Evolutionary conservation across 2,113 vertebrate genomes (phyloP).

Genomic region (Cyprinodon variegatus): DNA sequence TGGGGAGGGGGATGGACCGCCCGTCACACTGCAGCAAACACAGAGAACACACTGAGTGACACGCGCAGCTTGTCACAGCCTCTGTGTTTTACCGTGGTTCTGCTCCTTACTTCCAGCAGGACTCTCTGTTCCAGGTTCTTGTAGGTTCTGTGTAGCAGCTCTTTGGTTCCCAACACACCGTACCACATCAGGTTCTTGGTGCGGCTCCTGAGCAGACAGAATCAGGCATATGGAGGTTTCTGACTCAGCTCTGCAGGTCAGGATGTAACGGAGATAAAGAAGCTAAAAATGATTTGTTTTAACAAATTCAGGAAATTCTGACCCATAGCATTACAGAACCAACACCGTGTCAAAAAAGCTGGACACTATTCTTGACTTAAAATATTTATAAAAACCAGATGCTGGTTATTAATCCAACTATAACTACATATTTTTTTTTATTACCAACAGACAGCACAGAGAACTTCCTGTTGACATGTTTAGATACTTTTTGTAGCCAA

Average conservation of each 20-base stretch:
- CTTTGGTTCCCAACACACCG: slow-evolving; percentile 91
- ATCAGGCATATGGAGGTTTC: neutral
- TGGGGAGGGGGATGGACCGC: slow-evolving; percentile 90
- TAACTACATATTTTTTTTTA: no score
- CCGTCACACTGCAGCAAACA: slow-evolving; percentile 85
- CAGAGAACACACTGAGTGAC: neutral
- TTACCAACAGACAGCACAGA: no score
- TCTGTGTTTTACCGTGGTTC: neutral
- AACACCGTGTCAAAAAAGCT: no score
- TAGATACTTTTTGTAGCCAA: no score
- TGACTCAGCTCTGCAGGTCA: neutral
- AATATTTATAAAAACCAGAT: no score
- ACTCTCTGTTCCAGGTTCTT: slow-evolving; percentile 94
- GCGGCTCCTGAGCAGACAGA: slow-evolving; percentile 83
- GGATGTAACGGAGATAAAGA: neutral
- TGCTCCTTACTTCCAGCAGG: slow-evolving; percentile 86
- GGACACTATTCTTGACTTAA: no score
- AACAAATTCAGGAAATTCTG: no score
- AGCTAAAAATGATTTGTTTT: no score
- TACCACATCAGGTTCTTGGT: slow-evolving; percentile 99
- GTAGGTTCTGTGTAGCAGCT: slow-evolving; percentile 92
- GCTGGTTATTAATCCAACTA: no score
- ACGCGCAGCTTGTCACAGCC: neutral
- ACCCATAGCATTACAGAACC: no score
- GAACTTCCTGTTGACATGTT: no score